phyloP scores from a whole-genome alignment of 2,113 vertebrate species.

The Forbesichthys papilliferus region DNA sequence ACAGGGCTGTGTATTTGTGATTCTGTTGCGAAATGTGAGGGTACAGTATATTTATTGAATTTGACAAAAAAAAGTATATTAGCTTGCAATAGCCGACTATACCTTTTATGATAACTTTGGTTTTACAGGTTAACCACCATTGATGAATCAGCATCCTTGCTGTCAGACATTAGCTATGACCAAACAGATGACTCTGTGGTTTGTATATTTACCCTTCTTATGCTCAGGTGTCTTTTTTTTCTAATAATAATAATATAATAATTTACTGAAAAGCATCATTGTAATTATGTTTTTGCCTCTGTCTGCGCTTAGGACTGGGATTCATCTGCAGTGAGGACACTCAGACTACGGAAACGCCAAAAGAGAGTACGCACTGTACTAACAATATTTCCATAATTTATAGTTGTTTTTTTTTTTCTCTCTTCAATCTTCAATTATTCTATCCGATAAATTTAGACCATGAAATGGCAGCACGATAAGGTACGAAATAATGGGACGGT shows the following conservation, averaged over 20 bases:
- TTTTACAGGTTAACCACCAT: slow-evolving; percentile 85
- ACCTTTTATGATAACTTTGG: slow-evolving; percentile 4
- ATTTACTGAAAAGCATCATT: not conserved
- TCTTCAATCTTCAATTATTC: too few species aligned
- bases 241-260: not conserved
- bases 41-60: too few species aligned
- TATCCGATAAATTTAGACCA: too few species aligned
- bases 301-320: slow-evolving; percentile 84
- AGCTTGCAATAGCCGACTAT: too few species aligned
- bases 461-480: too few species aligned
- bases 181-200: slow-evolving; percentile 92
- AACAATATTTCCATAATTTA: not conserved
- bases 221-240: not conserved
- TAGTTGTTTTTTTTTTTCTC: too few species aligned
- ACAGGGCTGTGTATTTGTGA: too few species aligned
- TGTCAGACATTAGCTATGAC: slow-evolving; percentile 97
- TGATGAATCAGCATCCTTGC: slow-evolving; percentile 90
- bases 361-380: slow-evolving; percentile 80
- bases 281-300: not conserved
- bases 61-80: too few species aligned
- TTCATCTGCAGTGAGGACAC: slow-evolving; percentile 83
- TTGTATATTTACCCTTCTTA: slow-evolving; percentile 55
- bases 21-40: too few species aligned
- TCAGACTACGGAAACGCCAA: slow-evolving; percentile 86
- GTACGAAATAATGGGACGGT: too few species aligned